Evolutionary conservation across 1,140 invertebrate genomes (phyloP).

Genomic region (Chrysoperla carnea): DNA sequence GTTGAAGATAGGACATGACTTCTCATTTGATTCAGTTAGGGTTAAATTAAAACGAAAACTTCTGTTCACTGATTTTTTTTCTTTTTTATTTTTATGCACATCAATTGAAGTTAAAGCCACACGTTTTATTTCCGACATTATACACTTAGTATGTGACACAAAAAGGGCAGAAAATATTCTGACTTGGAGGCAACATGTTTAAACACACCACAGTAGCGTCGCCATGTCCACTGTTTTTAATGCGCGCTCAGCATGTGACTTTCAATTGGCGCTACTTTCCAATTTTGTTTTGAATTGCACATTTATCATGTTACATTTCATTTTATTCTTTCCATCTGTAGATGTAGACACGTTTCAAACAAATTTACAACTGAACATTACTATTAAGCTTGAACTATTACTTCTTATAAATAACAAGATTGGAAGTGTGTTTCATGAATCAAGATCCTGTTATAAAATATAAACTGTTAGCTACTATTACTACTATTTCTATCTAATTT

Average conservation of each 20-base stretch:
- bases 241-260: background rate
- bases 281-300: too few relatives aligned
- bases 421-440: too few relatives aligned
- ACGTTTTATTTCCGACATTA: slow-evolving; percentile 22
- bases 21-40: slow-evolving; percentile 41
- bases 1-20: slow-evolving; percentile 44
- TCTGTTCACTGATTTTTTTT: slow-evolving; percentile 14
- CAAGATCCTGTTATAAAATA: too few relatives aligned
- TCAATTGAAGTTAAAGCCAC: slow-evolving; percentile 13
- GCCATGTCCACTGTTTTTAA: slow-evolving; percentile 3
- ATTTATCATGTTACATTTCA: too few relatives aligned
- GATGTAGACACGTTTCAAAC: too few relatives aligned
- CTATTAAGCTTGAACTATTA: too few relatives aligned
- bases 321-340: too few relatives aligned
- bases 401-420: too few relatives aligned
- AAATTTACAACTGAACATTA: too few relatives aligned
- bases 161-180: slow-evolving; percentile 15
- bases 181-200: slow-evolving; percentile 22
- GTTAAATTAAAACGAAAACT: slow-evolving; percentile 35
- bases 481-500: too few relatives aligned
- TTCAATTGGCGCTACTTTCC: background rate
- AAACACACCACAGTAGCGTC: slow-evolving; percentile 11
- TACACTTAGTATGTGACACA: slow-evolving; percentile 15
- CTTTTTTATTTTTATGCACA: slow-evolving; percentile 15
- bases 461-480: too few relatives aligned